Percentiles rank a stretch among this genome's conserved stretches.
Evolutionary conservation across 2,113 vertebrate genomes (phyloP).

Genomic region (Eptesicus fuscus): DNA sequence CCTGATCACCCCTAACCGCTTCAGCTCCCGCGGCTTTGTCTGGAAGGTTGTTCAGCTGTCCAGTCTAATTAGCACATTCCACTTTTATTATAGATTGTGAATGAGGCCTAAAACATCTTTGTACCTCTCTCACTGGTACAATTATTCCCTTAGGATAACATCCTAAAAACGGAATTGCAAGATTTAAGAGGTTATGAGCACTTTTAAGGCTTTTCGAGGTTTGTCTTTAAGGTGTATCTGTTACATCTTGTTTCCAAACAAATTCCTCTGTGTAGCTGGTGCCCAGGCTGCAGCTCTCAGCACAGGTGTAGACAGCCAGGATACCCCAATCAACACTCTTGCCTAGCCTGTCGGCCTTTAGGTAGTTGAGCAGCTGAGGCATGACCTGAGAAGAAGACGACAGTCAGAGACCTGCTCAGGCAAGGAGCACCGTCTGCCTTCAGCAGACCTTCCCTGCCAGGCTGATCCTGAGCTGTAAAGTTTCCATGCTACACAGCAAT

Average conservation of each 20-base stretch:
- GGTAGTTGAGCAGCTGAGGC: conserved; percentile 95
- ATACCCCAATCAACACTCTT: conserved; percentile 96
- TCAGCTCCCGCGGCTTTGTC: too few species aligned
- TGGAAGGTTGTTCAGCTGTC: too few species aligned
- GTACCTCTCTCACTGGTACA: not conserved
- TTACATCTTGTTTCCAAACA: conserved; percentile 95
- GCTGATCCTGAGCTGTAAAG: not conserved
- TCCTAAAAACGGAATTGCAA: not conserved
- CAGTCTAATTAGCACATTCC: too few species aligned
- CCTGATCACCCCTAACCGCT: too few species aligned
- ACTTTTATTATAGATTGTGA: not conserved
- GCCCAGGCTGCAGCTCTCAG: conserved; percentile 85
- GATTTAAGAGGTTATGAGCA: not conserved
- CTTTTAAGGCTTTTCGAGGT: not conserved
- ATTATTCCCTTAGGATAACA: not conserved
- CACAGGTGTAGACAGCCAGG: conserved; percentile 89
- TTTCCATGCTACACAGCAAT: not conserved
- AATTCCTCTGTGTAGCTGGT: conserved; percentile 88
- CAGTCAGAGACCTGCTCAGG: not conserved
- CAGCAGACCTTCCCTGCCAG: not conserved
- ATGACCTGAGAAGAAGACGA: conserved; percentile 86
- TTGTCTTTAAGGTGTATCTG: conserved; percentile 58
- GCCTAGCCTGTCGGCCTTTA: conserved; percentile 89
- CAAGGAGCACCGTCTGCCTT: not conserved
- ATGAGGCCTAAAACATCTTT: not conserved